phyloP scores from a whole-genome alignment of 1,140 invertebrate genomes.

The Pristionchus pacificus region DNA sequence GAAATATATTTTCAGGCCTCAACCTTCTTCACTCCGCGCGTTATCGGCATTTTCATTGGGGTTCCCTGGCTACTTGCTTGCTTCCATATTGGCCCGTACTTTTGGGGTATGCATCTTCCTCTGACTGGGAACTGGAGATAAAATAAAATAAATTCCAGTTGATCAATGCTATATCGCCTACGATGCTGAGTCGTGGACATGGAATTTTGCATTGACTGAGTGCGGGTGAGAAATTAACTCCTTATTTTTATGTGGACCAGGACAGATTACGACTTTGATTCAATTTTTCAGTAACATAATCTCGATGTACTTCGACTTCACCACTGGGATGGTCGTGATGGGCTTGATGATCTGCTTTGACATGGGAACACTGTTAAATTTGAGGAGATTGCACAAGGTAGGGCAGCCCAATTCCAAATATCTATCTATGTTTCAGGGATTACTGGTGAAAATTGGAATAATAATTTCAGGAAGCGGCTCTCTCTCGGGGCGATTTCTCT shows the following conservation, averaged over 20 bases:
- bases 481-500: no score
- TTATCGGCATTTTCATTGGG: not conserved
- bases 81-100: not conserved
- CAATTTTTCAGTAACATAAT: not conserved
- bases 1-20: no score
- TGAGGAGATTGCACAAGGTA: not conserved
- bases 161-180: not conserved
- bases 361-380: not conserved
- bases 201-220: not conserved
- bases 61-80: not conserved
- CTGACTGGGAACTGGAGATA: no score
- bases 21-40: not conserved
- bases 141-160: no score
- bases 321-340: not conserved
- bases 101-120: no score
- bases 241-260: no score
- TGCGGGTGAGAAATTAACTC: no score
- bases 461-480: no score
- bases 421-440: not conserved
- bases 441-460: no score
- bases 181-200: not conserved
- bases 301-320: not conserved
- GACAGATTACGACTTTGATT: no score
- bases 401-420: not conserved
- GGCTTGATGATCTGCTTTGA: not conserved